phyloP scores from a whole-genome alignment of 92 coral and sea anemone species.

The Bergia puertoricense region DNA sequence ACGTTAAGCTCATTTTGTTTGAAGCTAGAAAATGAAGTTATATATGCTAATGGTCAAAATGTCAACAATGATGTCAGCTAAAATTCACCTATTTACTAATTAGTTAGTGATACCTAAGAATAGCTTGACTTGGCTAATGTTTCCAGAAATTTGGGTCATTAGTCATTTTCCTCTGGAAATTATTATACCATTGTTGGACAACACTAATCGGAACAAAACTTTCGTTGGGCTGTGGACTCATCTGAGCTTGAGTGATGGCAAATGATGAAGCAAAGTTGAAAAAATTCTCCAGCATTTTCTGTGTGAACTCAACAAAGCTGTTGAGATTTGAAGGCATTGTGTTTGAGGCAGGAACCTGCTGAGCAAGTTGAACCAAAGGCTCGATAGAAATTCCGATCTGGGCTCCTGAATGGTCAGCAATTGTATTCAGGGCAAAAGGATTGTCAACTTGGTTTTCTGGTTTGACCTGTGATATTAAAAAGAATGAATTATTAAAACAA shows the following conservation, averaged over 20 bases:
- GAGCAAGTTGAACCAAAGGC: conserved; percentile 82
- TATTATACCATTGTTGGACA: conserved; percentile 88
- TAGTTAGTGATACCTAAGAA: no score
- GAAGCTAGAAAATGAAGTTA: no score
- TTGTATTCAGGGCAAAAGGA: conserved; percentile 74
- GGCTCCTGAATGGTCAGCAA: conserved; percentile 68
- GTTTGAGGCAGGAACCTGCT: conserved; percentile 82
- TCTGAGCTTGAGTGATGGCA: conserved; percentile 84
- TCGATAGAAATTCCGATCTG: conserved; percentile 97
- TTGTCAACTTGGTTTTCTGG: conserved; percentile 78
- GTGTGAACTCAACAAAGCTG: conserved; percentile 89
- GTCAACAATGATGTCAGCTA: no score
- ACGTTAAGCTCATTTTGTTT: no score
- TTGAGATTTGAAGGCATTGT: conserved; percentile 85
- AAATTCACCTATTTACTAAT: no score
- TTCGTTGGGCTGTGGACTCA: conserved; percentile 91
- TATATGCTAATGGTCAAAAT: no score
- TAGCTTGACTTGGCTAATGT: conserved; percentile 1
- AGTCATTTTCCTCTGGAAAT: conserved; percentile 82
- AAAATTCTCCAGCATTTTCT: conserved; percentile 94
- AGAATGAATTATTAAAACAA: not conserved
- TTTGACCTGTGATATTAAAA: conserved; percentile 50
- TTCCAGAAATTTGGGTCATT: conserved; percentile 96
- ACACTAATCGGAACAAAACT: conserved; percentile 84
- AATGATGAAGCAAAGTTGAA: conserved; percentile 92